Conservation (phyloP, 2,113 vertebrate species). For the Lota lota region DNA sequence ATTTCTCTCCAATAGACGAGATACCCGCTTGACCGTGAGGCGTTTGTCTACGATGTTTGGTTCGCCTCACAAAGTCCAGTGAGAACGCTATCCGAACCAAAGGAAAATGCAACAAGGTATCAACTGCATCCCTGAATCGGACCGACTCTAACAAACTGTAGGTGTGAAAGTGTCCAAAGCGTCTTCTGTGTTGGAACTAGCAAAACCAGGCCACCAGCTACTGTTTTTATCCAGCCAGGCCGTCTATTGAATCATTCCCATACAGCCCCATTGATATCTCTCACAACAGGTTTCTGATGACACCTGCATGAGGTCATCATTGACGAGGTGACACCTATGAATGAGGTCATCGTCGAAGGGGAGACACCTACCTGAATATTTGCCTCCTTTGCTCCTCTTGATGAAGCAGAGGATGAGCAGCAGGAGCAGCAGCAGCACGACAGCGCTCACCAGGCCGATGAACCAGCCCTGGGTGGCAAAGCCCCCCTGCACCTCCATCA, state of each 20-base stretch:
- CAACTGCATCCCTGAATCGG: no score
- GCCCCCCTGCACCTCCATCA: conserved; percentile 53
- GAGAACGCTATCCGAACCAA: no score
- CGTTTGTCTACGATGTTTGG: no score
- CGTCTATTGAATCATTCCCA: not conserved
- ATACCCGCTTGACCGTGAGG: no score
- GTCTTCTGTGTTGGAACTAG: no score
- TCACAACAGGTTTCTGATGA: not conserved
- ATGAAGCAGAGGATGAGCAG: conserved; percentile 88
- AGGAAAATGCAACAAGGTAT: no score
- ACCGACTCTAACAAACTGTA: no score
- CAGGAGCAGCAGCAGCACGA: conserved; percentile 78
- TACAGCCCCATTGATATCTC: not conserved
- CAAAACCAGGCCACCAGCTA: not conserved
- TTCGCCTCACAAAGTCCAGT: no score
- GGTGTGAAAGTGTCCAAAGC: no score
- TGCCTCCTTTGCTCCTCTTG: conserved; percentile 88
- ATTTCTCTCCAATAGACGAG: no score
- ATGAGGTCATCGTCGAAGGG: not conserved
- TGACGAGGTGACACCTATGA: not conserved
- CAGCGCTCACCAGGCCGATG: conserved; percentile 82
- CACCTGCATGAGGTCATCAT: not conserved
- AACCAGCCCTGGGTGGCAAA: conserved; percentile 87
- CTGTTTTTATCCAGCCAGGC: not conserved
- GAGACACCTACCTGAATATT: conserved; percentile 82